Conservation (phyloP, 2,888 invertebrate genomes). For the Pediacus dermestoides region DNA sequence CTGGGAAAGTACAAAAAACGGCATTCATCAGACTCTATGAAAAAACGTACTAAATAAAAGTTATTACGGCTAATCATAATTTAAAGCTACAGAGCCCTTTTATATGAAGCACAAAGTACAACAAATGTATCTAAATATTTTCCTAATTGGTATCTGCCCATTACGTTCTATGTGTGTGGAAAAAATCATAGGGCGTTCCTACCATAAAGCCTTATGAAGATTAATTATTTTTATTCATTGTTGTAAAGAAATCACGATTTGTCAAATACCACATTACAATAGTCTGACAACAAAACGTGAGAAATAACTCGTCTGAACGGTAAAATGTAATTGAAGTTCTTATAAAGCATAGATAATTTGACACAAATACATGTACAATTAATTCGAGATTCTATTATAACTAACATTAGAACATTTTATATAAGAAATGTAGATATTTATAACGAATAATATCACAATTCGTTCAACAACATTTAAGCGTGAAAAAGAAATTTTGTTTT, state of each 20-base stretch:
- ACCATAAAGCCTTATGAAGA: slow-evolving; percentile 22
- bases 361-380: slow-evolving; percentile 23
- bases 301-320: slow-evolving; percentile 31
- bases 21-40: no score
- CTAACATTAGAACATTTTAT: no score
- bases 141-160: no score
- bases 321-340: slow-evolving; percentile 31
- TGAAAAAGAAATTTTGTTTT: background rate
- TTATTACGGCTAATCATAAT: no score
- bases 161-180: no score
- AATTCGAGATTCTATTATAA: slow-evolving; percentile 11
- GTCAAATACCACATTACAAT: slow-evolving; percentile 32
- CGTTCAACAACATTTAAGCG: no score
- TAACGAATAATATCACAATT: no score
- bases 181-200: slow-evolving; percentile 12
- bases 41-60: no score
- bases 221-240: slow-evolving; percentile 30
- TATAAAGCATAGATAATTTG: slow-evolving; percentile 30
- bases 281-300: slow-evolving; percentile 32
- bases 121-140: no score
- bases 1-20: no score
- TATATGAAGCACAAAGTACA: no score
- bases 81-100: no score
- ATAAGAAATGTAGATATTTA: background rate
- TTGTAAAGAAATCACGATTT: slow-evolving; percentile 34